These are phyloP conservation scores for Melieria crassipennis DNA, from an alignment of 2,888 invertebrate species.

Conservation along the genomic window DNA sequence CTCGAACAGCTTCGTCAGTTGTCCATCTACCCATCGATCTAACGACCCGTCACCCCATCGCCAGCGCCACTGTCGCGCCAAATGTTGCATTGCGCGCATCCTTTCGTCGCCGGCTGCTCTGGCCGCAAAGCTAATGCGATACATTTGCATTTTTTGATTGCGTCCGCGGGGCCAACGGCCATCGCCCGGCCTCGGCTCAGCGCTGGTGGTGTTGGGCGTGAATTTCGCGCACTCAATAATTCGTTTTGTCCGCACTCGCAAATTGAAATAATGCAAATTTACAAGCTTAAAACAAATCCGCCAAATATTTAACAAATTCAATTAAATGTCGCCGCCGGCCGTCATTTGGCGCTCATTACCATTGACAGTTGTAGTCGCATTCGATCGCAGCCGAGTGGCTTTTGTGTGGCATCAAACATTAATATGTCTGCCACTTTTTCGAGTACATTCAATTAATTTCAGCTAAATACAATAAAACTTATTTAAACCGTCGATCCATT, in stretches of 20 bases:
- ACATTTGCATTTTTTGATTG: conserved; percentile 62
- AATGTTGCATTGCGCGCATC: neutral
- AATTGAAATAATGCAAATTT: conserved; percentile 62
- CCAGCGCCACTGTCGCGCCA: too few species aligned
- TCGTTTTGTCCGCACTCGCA: conserved; percentile 39
- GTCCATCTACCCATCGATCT: neutral
- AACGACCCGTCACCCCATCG: conserved; percentile 6
- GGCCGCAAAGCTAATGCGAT: conserved; percentile 60
- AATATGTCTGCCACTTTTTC: neutral
- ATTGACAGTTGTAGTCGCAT: too few species aligned
- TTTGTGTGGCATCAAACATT: neutral
- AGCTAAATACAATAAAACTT: too few species aligned
- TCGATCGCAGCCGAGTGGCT: too few species aligned
- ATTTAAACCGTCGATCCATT: too few species aligned
- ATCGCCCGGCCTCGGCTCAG: conserved; percentile 7
- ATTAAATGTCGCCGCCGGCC: conserved; percentile 50
- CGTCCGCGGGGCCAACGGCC: conserved; percentile 46
- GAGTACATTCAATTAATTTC: neutral
- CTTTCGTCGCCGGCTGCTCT: conserved; percentile 28
- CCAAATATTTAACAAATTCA: conserved; percentile 58
- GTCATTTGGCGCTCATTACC: neutral
- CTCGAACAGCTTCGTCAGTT: conserved; percentile 31
- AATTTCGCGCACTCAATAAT: conserved; percentile 3
- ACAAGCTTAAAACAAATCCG: conserved; percentile 58
- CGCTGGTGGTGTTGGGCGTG: neutral